Evolutionary conservation across 2,888 invertebrate genomes (phyloP).

Genomic region (Lithophane semibrunnea): DNA sequence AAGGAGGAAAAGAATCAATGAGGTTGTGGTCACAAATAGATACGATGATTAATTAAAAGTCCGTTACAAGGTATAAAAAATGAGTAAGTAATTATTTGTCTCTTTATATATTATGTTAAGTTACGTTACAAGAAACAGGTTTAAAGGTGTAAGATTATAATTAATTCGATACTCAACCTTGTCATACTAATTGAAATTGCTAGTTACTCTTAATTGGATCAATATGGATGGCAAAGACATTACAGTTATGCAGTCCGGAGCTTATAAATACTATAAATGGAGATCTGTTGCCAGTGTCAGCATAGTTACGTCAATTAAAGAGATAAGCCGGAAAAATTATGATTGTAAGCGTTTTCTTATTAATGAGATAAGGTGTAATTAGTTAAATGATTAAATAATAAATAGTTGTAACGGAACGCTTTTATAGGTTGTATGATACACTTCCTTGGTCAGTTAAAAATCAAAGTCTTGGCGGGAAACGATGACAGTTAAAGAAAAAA

Average conservation of each 20-base stretch:
- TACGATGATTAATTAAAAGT: background rate
- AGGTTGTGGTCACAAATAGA: background rate
- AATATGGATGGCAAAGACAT: slow-evolving; percentile 38
- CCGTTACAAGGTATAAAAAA: background rate
- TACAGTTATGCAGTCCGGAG: slow-evolving; percentile 19
- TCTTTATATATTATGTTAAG: background rate
- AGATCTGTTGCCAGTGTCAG: slow-evolving; percentile 17
- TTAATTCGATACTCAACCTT: slow-evolving; percentile 55
- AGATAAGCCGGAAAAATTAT: slow-evolving; percentile 26
- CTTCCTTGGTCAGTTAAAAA: slow-evolving; percentile 33
- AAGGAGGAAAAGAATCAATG: background rate
- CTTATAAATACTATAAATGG: slow-evolving; percentile 24
- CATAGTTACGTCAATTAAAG: slow-evolving; percentile 35
- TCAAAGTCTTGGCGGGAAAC: slow-evolving; percentile 18
- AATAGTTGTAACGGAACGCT: slow-evolving; percentile 45
- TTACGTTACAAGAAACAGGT: slow-evolving; percentile 40
- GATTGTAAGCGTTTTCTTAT: slow-evolving; percentile 41
- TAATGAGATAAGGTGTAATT: slow-evolving; percentile 27
- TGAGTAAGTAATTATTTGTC: slow-evolving; percentile 18
- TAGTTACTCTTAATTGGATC: slow-evolving; percentile 54
- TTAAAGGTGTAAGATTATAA: slow-evolving; percentile 28
- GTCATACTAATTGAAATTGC: slow-evolving; percentile 61
- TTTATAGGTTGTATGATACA: slow-evolving; percentile 20
- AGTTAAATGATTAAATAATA: background rate
- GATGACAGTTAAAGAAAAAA: slow-evolving; percentile 1